Evolutionary conservation across 2,888 invertebrate species (phyloP).

Genomic region (Epinotia bilunana): DNA sequence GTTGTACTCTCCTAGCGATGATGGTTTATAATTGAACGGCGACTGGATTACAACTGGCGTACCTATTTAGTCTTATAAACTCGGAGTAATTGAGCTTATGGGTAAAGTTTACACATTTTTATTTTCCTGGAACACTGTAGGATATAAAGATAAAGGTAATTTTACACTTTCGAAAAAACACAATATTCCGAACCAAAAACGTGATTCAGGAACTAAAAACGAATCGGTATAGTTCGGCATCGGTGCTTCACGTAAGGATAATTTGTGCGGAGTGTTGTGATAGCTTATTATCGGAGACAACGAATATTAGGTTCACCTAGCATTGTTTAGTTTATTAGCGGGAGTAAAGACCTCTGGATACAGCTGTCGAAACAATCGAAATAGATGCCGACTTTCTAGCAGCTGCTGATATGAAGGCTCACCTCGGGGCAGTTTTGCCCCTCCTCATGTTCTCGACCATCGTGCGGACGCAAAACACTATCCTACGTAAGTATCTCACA

Average conservation of each 20-base stretch:
- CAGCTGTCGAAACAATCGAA: slow-evolving; percentile 48
- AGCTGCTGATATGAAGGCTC: slow-evolving; percentile 61
- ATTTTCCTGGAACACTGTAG: no score
- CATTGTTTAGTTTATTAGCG: slow-evolving; percentile 10
- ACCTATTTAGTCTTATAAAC: no score
- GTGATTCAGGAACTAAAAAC: not conserved
- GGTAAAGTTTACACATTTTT: no score
- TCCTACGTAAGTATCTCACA: slow-evolving; percentile 66
- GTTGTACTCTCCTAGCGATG: no score
- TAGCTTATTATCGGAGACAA: not conserved
- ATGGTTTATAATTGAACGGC: no score
- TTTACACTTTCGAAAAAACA: no score
- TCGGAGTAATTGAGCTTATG: no score
- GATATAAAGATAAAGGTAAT: no score
- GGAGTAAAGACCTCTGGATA: slow-evolving; percentile 33
- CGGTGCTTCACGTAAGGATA: not conserved
- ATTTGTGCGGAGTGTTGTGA: slow-evolving; percentile 35
- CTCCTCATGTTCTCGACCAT: slow-evolving; percentile 57
- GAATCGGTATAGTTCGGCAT: not conserved
- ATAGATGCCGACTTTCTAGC: slow-evolving; percentile 58
- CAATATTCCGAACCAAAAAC: not conserved
- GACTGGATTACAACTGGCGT: no score
- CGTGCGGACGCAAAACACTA: slow-evolving; percentile 56
- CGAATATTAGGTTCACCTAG: slow-evolving; percentile 1
- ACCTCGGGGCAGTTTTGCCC: slow-evolving; percentile 62